Conservation (phyloP, 2,113 vertebrate species). For the Esox niger region DNA sequence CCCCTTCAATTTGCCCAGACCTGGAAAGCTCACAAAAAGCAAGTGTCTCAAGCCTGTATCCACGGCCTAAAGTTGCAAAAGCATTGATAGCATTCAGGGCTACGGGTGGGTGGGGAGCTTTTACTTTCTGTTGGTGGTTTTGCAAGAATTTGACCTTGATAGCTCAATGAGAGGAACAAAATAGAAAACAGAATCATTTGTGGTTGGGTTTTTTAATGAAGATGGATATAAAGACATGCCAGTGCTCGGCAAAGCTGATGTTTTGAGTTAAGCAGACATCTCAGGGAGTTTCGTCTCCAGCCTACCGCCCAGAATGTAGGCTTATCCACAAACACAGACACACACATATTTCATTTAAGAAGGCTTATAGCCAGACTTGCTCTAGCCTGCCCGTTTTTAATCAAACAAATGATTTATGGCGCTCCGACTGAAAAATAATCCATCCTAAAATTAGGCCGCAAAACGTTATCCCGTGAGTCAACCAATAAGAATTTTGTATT, state of each 20-base stretch:
- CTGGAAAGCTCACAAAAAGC: constrained; percentile 20
- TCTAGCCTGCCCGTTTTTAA: constrained; percentile 6
- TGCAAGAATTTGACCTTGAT: constrained; percentile 23
- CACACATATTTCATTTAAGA: not conserved
- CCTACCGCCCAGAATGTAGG: constrained; percentile 38
- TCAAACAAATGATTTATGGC: constrained; percentile 49
- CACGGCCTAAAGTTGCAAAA: constrained; percentile 12
- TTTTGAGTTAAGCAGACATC: constrained; percentile 56
- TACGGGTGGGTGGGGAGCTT: constrained; percentile 10
- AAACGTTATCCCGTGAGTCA: constrained; percentile 8
- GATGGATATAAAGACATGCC: constrained; percentile 50
- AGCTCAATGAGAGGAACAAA: constrained; percentile 20
- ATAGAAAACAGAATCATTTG: constrained; percentile 43
- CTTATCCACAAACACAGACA: not conserved
- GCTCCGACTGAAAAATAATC: constrained; percentile 31
- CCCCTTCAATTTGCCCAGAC: not conserved
- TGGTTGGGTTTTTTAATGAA: constrained; percentile 41
- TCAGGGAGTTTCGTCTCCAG: constrained; percentile 44
- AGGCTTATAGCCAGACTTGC: not conserved
- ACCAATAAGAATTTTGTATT: constrained; percentile 3
- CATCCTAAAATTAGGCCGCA: constrained; percentile 30
- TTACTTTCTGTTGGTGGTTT: constrained; percentile 1
- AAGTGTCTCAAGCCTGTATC: constrained; percentile 20
- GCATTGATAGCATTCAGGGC: constrained; percentile 17
- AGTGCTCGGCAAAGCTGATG: constrained; percentile 51